Conservation (phyloP, 2,888 invertebrate genomes). For the Caenorhabditis japonica region DNA sequence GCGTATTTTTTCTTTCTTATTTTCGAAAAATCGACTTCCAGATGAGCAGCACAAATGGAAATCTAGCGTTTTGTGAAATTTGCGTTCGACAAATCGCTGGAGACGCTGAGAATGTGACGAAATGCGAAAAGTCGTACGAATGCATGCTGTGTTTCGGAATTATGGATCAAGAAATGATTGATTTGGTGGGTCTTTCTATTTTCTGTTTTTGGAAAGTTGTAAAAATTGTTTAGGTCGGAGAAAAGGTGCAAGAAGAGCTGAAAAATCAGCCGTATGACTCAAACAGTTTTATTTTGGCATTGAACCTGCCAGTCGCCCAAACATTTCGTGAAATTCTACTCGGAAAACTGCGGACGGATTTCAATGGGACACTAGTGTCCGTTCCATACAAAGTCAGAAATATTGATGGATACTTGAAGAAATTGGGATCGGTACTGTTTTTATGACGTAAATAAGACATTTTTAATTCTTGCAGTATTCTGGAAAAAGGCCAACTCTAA, state of each 20-base stretch:
- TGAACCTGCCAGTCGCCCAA: constrained; percentile 72
- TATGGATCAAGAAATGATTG: constrained; percentile 60
- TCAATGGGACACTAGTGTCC: constrained; percentile 63
- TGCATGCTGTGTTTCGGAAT: constrained; percentile 66
- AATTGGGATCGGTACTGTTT: constrained; percentile 29
- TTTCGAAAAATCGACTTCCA: not conserved
- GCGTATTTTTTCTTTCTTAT: not conserved
- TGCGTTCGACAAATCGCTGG: constrained; percentile 61
- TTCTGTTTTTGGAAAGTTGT: not conserved
- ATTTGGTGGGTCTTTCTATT: constrained; percentile 53
- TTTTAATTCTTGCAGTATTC: constrained; percentile 61
- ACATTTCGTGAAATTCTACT: constrained; percentile 60
- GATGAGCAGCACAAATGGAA: not conserved
- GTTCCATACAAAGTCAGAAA: constrained; percentile 68
- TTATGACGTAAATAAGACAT: not conserved
- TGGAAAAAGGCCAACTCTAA: constrained; percentile 69
- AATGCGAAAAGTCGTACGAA: constrained; percentile 39
- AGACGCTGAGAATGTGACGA: constrained; percentile 36
- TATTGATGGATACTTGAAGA: constrained; percentile 64
- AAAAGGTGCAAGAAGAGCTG: constrained; percentile 57
- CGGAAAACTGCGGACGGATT: constrained; percentile 50
- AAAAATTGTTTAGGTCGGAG: constrained; percentile 50
- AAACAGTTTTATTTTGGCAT: constrained; percentile 70
- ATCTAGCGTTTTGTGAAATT: constrained; percentile 39
- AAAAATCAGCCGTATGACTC: constrained; percentile 70